Base-by-base conservation (phyloP, 1,140 invertebrate genomes). In the Ephestia elutella region DNA sequence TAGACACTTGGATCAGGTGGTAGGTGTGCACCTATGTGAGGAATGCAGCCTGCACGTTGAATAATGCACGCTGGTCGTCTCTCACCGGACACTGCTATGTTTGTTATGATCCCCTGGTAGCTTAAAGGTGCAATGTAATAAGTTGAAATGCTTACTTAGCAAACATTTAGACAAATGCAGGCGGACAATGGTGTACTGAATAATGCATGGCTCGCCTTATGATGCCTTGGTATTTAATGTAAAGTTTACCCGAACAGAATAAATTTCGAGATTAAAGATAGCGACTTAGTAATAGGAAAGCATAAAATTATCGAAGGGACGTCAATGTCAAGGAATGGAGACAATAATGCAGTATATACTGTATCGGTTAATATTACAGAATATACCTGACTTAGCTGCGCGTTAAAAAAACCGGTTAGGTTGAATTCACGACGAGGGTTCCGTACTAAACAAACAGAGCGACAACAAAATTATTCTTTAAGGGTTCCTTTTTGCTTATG, bases 1-100 rank as follows among this genome's bases (percentile, higher is more conserved):
- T 44, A 44, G 38, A 44, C n/a, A 44, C 38, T 44, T 7, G 38
- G 38, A 44, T 44, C 38, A 44, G 38, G 38, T 44, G 38, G 38
- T 44, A 44, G 38, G 38, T 44, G 38, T 44, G 38, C 38, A 44
- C 38, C 38, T 44, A 44, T 44, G 38, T 44, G 15, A 44, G 38
- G 38, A 44, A 44, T 44, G 38, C 38, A 44, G 38, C 38, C 38
- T 44, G 38, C 38, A 13, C 38, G 38, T 44, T 44, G 38, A 44
- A 44, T 44, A 44, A 44, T 44, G 38, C 15, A 44, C 38, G 38
- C 38, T 44, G 38, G 38, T 44, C 38, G 38, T 44, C 38, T 44
- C 38, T 44, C 38, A 44, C 38, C 38, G 38, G 38, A 44, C 38
- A 44, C 38, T 44, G 38, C 38, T 44, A 44, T 44, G 38, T 44